Evolutionary conservation across 2,888 invertebrate genomes (phyloP), one percentile per base, ranked within the genome.

Genomic region (Drosophila mayaguana): DNA sequence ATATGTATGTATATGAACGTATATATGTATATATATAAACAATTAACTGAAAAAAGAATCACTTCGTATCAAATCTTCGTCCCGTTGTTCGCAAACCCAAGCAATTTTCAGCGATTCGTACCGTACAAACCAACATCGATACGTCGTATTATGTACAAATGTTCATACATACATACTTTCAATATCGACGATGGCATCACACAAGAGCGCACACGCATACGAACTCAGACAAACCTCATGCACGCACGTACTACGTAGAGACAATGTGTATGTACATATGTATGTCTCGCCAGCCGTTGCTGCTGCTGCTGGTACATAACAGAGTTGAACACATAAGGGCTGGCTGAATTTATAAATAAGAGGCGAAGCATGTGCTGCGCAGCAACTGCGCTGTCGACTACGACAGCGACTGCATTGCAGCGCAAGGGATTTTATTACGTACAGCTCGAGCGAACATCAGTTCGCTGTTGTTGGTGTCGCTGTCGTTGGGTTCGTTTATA

Each of bases 261-360:
- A 75, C 82, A 68, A 67, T 77, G 70, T 69, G 61, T 70, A 40
- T 64, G 63, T 78, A 42, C 55, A 61, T 78, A 74, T 64, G 63
- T 78, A 66, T 83, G 86, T 81, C 70, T 77, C 62, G 78, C 73
- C 75, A 72, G 53, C 59, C 74, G 63, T 69, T 75, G 53, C 62
- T 65, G 43, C 43, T 42, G 59, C n/a, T n/a, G n/a, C n/a, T 78
- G 75, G 82, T 74, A 86, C 22, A 89, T 86, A 88, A 75, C 86
- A 70, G 78, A 80, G 88, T 88, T 82, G 72, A 84, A 70, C 78
- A 88, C 82, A 88, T 85, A 88, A 84, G 89, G 88, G 88, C 89
- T 89, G 85, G 88, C 86, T 88, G 78, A 89, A 86, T 89, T 83
- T 83, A 85, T 83, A 86, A 83, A 89, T 85, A 89, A 85, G 81